Conservation (phyloP, 2,797 vertebrate genomes). For the Allenopithecus nigroviridis region DNA sequence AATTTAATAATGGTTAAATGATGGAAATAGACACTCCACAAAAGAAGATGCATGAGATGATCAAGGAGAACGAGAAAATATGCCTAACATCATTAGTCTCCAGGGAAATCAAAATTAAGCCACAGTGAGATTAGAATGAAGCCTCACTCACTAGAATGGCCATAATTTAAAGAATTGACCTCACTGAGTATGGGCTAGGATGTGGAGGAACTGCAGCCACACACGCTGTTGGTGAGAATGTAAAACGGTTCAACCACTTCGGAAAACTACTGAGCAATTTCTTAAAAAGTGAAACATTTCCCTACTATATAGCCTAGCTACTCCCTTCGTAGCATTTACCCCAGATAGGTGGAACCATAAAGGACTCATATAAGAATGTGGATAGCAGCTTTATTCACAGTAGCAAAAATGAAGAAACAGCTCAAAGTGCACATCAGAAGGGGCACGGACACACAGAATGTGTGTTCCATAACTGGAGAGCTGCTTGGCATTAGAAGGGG, state of each 20-base stretch:
- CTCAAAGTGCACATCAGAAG: not conserved
- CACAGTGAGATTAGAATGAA: rapidly evolving
- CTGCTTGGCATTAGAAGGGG: too few species aligned
- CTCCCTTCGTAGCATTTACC: rapidly evolving
- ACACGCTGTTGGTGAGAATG: rapidly evolving
- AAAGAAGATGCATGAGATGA: rapidly evolving
- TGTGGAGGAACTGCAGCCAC: not conserved
- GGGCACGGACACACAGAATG: rapidly evolving
- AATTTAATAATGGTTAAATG: not conserved
- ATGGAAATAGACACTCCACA: not conserved
- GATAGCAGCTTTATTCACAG: not conserved
- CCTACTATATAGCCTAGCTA: too few species aligned
- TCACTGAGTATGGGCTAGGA: rapidly evolving
- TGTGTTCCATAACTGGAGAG: rapidly evolving
- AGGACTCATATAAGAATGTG: rapidly evolving
- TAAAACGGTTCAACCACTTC: not conserved
- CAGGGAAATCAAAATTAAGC: not conserved
- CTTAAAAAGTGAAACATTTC: not conserved
- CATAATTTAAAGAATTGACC: rapidly evolving
- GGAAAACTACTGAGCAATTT: not conserved
- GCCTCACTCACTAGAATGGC: rapidly evolving
- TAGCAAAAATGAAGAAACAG: not conserved
- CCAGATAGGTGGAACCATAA: rapidly evolving
- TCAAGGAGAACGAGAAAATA: rapidly evolving
- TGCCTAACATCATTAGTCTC: rapidly evolving